These are phyloP conservation scores for Choristoneura rosaceana DNA, from an alignment of 2,888 invertebrate genomes.

Conservation along the genomic window DNA sequence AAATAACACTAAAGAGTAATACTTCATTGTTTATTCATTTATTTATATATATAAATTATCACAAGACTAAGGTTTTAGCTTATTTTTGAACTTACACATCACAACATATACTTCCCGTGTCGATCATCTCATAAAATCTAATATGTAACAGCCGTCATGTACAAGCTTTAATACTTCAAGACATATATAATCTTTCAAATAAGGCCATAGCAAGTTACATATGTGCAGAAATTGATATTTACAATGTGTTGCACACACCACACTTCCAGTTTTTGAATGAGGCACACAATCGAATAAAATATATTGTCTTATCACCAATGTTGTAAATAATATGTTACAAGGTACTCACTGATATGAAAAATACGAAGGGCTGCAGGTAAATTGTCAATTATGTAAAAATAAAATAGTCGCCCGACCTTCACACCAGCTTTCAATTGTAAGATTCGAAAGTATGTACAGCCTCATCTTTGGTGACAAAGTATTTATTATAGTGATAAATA, in stretches of 20 bases:
- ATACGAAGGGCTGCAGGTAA: slow-evolving; percentile 48
- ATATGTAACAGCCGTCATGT: slow-evolving; percentile 76
- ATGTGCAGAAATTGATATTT: slow-evolving; percentile 59
- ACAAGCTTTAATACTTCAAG: slow-evolving; percentile 63
- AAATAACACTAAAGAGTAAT: slow-evolving; percentile 63
- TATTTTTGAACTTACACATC: slow-evolving; percentile 83
- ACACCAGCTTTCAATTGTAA: slow-evolving; percentile 53
- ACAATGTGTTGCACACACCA: slow-evolving; percentile 58
- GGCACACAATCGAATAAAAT: slow-evolving; percentile 66
- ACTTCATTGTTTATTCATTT: slow-evolving; percentile 84
- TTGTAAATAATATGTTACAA: slow-evolving; percentile 57
- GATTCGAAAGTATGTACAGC: slow-evolving; percentile 64
- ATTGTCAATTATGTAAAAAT: slow-evolving; percentile 16
- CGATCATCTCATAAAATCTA: slow-evolving; percentile 69
- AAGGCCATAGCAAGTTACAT: slow-evolving; percentile 71
- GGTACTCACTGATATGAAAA: slow-evolving; percentile 74
- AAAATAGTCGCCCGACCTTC: slow-evolving; percentile 16
- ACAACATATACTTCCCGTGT: slow-evolving; percentile 78
- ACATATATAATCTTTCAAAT: slow-evolving; percentile 69
- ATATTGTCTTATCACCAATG: slow-evolving; percentile 74
- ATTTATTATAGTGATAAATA: slow-evolving; percentile 59
- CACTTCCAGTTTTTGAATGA: slow-evolving; percentile 54
- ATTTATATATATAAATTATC: slow-evolving; percentile 84
- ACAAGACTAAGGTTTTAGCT: slow-evolving; percentile 81
- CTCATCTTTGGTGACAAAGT: slow-evolving; percentile 79